These are phyloP conservation scores for Microhierax caerulescens DNA, from an alignment of 2,797 vertebrate species.

Conservation along the genomic window DNA sequence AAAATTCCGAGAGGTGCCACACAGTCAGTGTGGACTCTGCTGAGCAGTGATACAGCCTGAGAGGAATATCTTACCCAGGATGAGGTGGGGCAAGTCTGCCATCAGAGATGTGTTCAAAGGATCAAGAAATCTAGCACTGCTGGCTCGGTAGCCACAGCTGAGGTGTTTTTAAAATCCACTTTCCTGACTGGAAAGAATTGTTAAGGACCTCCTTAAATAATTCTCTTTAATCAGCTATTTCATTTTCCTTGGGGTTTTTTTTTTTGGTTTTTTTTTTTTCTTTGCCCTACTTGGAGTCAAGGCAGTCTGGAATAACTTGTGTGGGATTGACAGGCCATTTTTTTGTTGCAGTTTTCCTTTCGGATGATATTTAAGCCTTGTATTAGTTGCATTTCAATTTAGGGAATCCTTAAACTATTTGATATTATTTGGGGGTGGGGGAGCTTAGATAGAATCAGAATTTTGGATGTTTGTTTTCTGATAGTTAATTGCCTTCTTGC, in stretches of 20 bases:
- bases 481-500: neutral
- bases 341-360: conserved; percentile 8
- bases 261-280: too few relatives aligned
- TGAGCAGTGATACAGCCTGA: neutral
- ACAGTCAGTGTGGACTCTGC: rapidly evolving
- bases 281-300: neutral
- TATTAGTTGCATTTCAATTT: conserved; percentile 15
- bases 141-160: neutral
- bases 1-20: neutral
- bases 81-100: neutral
- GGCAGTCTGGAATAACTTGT: neutral
- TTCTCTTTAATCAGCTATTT: neutral
- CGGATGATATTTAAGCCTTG: neutral
- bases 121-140: neutral
- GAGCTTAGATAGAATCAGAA: neutral
- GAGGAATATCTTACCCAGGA: neutral
- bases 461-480: neutral
- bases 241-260: neutral
- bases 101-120: neutral
- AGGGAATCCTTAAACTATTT: neutral
- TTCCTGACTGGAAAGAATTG: neutral
- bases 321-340: neutral
- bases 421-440: neutral
- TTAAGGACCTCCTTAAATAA: conserved; percentile 39
- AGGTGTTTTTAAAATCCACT: neutral